phyloP scores from a whole-genome alignment of 2,113 vertebrate genomes.

The Emydura subglobosa region DNA sequence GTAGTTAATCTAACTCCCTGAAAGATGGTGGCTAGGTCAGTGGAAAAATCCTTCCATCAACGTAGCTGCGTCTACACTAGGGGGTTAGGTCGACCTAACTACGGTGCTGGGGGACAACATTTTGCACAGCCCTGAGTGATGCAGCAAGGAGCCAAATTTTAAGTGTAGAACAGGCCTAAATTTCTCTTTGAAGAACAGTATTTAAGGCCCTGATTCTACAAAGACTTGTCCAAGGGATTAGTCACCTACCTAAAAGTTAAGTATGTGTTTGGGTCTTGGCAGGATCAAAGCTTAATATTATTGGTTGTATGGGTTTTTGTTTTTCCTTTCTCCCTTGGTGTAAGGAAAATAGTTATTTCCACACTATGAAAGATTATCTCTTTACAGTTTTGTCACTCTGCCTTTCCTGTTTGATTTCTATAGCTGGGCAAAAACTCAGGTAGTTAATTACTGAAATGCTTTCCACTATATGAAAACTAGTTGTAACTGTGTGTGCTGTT shows the following conservation, averaged over 20 bases:
- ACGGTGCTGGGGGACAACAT: too few relatives aligned
- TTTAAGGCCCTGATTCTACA: background rate
- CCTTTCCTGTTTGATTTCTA: background rate
- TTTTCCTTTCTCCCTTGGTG: background rate
- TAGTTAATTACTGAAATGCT: background rate
- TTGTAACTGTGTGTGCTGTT: background rate
- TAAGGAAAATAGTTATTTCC: background rate
- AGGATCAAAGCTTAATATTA: background rate
- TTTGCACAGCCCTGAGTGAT: too few relatives aligned
- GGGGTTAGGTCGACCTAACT: too few relatives aligned
- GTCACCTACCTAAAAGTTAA: background rate
- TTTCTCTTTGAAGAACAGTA: background rate
- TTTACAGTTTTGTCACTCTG: background rate
- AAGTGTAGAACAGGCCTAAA: background rate
- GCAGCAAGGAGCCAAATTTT: too few relatives aligned
- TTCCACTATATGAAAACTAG: background rate
- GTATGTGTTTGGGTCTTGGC: background rate
- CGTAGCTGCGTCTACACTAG: too few relatives aligned
- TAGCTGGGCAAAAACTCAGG: background rate
- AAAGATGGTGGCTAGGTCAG: background rate
- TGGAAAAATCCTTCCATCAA: too few relatives aligned
- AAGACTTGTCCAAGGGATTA: background rate
- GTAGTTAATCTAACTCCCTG: background rate
- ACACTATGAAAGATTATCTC: background rate
- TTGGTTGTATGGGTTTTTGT: background rate